Percentiles rank a stretch among this genome's conserved stretches.
These are phyloP conservation scores for Cephalopholis sonnerati DNA, from an alignment of 2,113 vertebrate genomes.

Conservation along the genomic window DNA sequence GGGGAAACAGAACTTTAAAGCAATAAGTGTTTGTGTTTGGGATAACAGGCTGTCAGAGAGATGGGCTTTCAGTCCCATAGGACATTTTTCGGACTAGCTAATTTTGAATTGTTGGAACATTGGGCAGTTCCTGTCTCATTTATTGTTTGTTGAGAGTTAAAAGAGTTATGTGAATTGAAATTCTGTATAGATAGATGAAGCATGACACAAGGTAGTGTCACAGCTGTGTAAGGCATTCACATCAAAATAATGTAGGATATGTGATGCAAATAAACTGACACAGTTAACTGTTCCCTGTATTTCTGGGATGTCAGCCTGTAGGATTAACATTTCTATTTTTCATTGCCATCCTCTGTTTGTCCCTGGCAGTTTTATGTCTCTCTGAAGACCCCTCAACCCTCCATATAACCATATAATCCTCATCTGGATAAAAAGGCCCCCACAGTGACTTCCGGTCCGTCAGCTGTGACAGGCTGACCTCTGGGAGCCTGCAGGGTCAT, in stretches of 20 bases:
- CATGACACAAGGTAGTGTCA: background rate
- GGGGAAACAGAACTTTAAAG: too few species aligned
- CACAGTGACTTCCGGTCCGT: conserved; percentile 40
- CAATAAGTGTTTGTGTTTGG: too few species aligned
- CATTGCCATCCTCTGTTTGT: conserved; percentile 1
- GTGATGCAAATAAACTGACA: background rate
- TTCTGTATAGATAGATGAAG: background rate
- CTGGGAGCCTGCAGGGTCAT: conserved; percentile 43
- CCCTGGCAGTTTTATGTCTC: conserved; percentile 43
- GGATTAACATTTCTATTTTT: background rate
- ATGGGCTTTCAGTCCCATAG: too few species aligned
- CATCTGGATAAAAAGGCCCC: conserved; percentile 45
- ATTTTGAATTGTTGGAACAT: too few species aligned
- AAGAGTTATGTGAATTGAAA: background rate
- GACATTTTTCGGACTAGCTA: too few species aligned
- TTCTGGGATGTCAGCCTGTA: background rate
- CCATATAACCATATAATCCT: conserved; percentile 28
- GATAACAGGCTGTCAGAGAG: too few species aligned
- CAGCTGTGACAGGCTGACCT: conserved; percentile 56
- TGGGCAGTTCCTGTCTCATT: background rate
- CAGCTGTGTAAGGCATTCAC: too few species aligned
- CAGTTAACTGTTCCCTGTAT: background rate
- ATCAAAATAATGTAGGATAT: background rate
- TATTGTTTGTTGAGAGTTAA: background rate
- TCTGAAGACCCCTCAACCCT: conserved; percentile 27